Evolutionary conservation across 1,140 invertebrate species (phyloP), one percentile per base, ranked within the genome.

Genomic region (Drosophila quadrilineata): DNA sequence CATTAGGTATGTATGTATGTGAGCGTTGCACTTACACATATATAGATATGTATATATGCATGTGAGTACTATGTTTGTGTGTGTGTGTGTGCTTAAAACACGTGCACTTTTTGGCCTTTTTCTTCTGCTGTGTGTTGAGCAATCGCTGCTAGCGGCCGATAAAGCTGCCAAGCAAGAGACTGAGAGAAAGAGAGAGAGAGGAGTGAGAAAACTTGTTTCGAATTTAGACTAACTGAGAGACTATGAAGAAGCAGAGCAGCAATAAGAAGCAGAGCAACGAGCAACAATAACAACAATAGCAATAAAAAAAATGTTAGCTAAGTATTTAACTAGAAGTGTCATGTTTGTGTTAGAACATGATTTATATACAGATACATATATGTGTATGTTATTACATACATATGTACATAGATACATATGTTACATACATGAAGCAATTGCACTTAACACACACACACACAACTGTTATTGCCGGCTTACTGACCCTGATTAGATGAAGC

Each of bases 51-150:
- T 16, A 9, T 19, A 6, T 4, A 9, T 21, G 35, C 10, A n/a
- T n/a, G n/a, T n/a, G n/a, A n/a, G n/a, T n/a, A n/a, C n/a, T 24
- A n/a, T 48, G 40, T 57, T 3, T 21, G 17, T 35, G 3, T 38
- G 40, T 6, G 3, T 17, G 16, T 4, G 28, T 49, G 12, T 69
- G 69, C 53, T 54, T 63, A 56, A 64, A 84, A 69, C 77, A 82
- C 79, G 77, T 82, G 77, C 73, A 66, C 68, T 82, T 53, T 43
- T 54, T 26, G 43, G 49, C 28, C 29, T 67, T 68, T 54, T 40
- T 38, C 8, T n/a, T 2, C 31, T 40, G 9, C 12, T 17, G 6
- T 49, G 16, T 29, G 24, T 80, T 66, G 41, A 57, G 65, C 75
- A 74, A 75, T 57, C 35, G 38, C 28, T 21, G 31, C 48, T 10